A percentile compares a stretch with the other conserved stretches of the same genome.
Conservation (phyloP, 1,140 invertebrate species). For the Thaumatotibia leucotreta region DNA sequence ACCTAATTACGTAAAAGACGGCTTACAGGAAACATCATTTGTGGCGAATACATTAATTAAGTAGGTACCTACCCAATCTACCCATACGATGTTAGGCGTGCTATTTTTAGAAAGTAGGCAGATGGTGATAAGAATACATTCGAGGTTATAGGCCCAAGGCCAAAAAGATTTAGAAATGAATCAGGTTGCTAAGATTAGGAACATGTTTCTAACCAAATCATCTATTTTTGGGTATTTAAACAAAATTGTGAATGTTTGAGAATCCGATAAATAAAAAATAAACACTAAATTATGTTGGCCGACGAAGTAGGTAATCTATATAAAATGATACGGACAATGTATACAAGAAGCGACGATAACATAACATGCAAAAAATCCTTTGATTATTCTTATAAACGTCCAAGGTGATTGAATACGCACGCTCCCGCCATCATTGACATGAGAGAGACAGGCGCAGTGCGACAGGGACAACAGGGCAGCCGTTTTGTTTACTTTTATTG, state of each 20-base stretch:
- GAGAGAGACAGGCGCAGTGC: not conserved
- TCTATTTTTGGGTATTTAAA: not conserved
- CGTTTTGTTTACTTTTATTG: constrained; percentile 12
- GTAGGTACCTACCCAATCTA: not conserved
- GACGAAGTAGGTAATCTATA: not conserved
- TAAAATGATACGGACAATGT: not conserved
- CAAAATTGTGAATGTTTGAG: too few species aligned
- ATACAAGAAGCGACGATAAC: constrained; percentile 1
- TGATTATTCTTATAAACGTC: constrained; percentile 7
- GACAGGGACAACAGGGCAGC: not conserved
- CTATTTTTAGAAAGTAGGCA: not conserved
- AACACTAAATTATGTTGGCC: not conserved
- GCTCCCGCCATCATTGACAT: not conserved
- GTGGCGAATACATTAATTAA: not conserved
- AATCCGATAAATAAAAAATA: not conserved
- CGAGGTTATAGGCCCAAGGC: not conserved
- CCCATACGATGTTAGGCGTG: too few species aligned
- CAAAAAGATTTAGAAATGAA: not conserved
- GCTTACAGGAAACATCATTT: not conserved
- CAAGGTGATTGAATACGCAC: constrained; percentile 1
- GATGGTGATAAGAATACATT: not conserved
- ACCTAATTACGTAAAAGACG: not conserved
- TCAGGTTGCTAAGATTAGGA: too few species aligned
- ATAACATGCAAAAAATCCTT: not conserved
- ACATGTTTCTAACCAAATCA: not conserved